Evolutionary conservation across 2,113 vertebrate genomes (phyloP), one percentile per base, ranked within the genome.

Genomic region (Eclectus roratus): DNA sequence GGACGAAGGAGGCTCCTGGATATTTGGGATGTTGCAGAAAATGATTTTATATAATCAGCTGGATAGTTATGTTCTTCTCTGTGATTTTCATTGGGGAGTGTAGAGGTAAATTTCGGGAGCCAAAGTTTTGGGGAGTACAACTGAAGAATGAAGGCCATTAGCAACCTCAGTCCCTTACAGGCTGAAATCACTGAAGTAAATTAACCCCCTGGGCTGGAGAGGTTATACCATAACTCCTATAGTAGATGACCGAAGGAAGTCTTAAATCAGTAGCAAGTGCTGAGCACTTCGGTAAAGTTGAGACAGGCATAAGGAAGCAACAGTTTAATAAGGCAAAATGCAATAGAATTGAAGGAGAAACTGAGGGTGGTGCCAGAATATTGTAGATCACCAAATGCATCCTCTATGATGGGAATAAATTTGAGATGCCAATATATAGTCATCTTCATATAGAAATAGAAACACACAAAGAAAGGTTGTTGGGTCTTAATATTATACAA

Each of bases 41-140:
- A 88, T 28, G 0, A 74, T 69, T 85, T 88, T 27, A 77, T 70
- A 31, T 52, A 68, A 69, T 88, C 61, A 69, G 19, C 52, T 88
- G 69, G 86, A 81, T 64, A 76, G 89, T 78, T 91, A 74, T 37
- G 31, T 44, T 91, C 24, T 50, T 72, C 70, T 93, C 37, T 79
- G 11, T 72, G 27, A 53, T 79, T 88, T 90, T 79, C 61, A 64
- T n/a, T n/a, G 24, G 31, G 47, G 9, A 79, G 11, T 86, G 56
- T 71, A 74, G 56, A 85, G 50, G 50, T 41, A 83, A 82, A 81
- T 82, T 93, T 71, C 44, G 79, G 65, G 33, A 94, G 33, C 37
- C 29, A 79, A 31, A 68, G 35, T 91, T 97, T 95, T 88, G 52
- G 33, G 63, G 74, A 88, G 37, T 56, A 92, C 50, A 94, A 80